Percentiles rank a stretch among this genome's conserved stretches.
Conservation (phyloP, 1,140 invertebrate genomes). For the Dendrolimus kikuchii region DNA sequence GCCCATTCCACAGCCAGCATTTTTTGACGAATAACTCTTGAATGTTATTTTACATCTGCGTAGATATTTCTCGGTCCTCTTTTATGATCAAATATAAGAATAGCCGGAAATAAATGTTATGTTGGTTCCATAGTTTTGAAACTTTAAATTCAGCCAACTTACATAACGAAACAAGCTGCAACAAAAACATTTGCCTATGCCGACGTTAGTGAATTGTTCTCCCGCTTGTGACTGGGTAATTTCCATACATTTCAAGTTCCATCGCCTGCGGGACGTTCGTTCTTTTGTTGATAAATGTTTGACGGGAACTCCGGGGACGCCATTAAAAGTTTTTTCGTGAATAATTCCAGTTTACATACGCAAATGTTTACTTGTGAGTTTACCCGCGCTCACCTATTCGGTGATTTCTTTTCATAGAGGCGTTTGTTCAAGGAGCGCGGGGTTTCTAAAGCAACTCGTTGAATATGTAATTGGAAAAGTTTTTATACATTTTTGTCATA, state of each 20-base stretch:
- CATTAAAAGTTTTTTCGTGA: conserved; percentile 73
- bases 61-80: conserved; percentile 1
- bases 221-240: conserved; percentile 68
- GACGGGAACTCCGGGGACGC: conserved; percentile 70
- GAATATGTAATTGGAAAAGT: conserved; percentile 64
- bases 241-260: conserved; percentile 72
- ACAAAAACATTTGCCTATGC: conserved; percentile 70
- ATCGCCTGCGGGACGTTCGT: conserved; percentile 71
- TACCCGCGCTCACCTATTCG: conserved; percentile 65
- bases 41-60: conserved; percentile 13
- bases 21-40: conserved; percentile 27
- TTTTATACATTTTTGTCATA: conserved; percentile 32
- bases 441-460: conserved; percentile 47
- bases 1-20: conserved; percentile 16
- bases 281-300: conserved; percentile 73
- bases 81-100: not conserved
- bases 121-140: conserved; percentile 11
- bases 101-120: too few species aligned
- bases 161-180: conserved; percentile 60
- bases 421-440: conserved; percentile 51
- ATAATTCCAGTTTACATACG: conserved; percentile 72
- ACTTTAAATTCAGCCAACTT: conserved; percentile 47
- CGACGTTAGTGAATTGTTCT: conserved; percentile 70
- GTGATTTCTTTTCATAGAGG: conserved; percentile 66
- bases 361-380: conserved; percentile 71